Percentiles rank a stretch among this genome's conserved stretches.
phyloP scores from a whole-genome alignment of 1,140 invertebrate genomes.

The Colletes gigas region DNA sequence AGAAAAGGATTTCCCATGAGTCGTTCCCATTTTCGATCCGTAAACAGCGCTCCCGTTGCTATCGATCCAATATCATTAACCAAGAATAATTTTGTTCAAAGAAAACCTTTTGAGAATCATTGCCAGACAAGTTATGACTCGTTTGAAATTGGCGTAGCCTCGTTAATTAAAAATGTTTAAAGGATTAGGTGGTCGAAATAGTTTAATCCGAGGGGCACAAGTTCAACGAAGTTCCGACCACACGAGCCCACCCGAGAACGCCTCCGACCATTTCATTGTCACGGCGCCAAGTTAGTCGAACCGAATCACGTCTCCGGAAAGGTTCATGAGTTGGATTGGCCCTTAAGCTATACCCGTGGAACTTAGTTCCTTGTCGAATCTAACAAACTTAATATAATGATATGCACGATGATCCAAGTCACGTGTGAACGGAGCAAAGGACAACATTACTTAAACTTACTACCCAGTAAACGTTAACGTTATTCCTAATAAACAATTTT shows the following conservation, averaged over 20 bases:
- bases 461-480: no score
- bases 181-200: background rate
- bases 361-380: slow-evolving; percentile 8
- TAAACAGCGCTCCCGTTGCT: background rate
- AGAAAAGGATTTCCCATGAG: slow-evolving; percentile 57
- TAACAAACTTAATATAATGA: slow-evolving; percentile 37
- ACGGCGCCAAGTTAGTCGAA: slow-evolving; percentile 1
- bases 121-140: no score
- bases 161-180: background rate
- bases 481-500: no score
- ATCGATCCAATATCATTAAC: no score
- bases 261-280: background rate
- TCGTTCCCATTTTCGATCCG: slow-evolving; percentile 23
- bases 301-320: slow-evolving; percentile 23
- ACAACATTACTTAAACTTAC: no score
- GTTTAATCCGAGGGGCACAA: background rate
- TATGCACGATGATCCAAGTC: slow-evolving; percentile 5
- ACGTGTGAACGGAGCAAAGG: no score
- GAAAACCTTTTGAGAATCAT: no score
- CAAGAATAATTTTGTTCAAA: no score
- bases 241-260: background rate
- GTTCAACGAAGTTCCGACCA: background rate
- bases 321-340: slow-evolving; percentile 13
- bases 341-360: slow-evolving; percentile 23
- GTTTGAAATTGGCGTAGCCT: no score